These are phyloP conservation scores for Rhinatrema bivittatum DNA, from an alignment of 2,797 vertebrate species.

Conservation along the genomic window DNA sequence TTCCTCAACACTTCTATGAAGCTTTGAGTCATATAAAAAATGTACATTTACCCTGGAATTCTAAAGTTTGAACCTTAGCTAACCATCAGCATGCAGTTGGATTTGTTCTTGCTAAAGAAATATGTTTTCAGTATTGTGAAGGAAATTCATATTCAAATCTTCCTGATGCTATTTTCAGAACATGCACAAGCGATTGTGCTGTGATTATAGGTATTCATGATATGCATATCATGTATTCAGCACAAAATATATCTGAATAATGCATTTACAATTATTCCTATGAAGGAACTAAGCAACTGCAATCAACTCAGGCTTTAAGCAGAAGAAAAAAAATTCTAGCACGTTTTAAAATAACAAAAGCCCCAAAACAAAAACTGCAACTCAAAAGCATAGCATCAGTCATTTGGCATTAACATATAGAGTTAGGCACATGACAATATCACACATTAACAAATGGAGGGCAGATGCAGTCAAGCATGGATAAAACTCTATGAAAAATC, in stretches of 20 bases:
- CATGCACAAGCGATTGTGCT: conserved; percentile 45
- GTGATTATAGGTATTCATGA: conserved; percentile 64
- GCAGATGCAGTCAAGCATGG: no score
- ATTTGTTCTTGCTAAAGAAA: no score
- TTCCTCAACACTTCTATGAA: no score
- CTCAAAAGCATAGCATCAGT: conserved; percentile 33
- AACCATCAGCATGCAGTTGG: no score
- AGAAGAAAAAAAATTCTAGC: conserved; percentile 26
- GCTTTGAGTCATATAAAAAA: no score
- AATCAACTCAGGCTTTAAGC: conserved; percentile 54
- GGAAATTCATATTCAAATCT: conserved; percentile 42
- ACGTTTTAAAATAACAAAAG: conserved; percentile 45
- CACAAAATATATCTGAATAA: conserved; percentile 65
- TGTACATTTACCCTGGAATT: no score
- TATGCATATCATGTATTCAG: conserved; percentile 57
- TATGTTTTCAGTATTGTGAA: no score
- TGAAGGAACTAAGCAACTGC: conserved; percentile 58
- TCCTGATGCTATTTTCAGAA: conserved; percentile 57
- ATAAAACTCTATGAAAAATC: no score
- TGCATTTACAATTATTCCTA: conserved; percentile 58
- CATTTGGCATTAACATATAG: conserved; percentile 44
- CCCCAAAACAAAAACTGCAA: conserved; percentile 19
- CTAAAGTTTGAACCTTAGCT: no score
- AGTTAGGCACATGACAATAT: conserved; percentile 37
- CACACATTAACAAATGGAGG: conserved; percentile 27